phyloP scores from a whole-genome alignment of 2,797 vertebrate genomes.

The Chrysolophus pictus region DNA sequence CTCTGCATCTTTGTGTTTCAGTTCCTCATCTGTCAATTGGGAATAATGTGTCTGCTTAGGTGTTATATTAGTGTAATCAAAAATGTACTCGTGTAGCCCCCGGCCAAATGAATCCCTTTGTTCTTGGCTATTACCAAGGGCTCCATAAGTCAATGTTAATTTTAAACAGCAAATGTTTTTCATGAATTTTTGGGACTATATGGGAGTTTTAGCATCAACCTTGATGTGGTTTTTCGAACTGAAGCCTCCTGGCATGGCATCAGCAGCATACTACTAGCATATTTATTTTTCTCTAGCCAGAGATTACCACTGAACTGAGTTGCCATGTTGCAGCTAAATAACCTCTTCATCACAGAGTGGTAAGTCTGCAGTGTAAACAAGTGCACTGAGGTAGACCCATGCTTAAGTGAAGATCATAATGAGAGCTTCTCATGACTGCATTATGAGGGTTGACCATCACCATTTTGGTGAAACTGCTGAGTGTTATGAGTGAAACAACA shows the following conservation, averaged over 20 bases:
- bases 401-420: not conserved
- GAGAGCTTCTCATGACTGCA: not conserved
- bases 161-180: not conserved
- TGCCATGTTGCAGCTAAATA: not conserved
- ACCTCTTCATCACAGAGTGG: not conserved
- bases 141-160: not conserved
- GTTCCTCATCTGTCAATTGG: not conserved
- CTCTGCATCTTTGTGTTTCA: not conserved
- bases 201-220: not conserved
- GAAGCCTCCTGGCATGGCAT: not conserved
- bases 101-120: not conserved
- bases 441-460: not conserved
- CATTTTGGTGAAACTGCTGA: not conserved
- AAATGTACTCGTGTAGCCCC: fast-evolving
- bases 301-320: not conserved
- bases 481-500: not conserved
- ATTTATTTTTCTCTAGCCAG: not conserved
- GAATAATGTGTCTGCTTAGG: not conserved
- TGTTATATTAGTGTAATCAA: not conserved
- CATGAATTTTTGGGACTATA: fast-evolving
- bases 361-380: not conserved
- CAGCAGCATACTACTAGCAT: fast-evolving
- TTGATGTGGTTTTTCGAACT: not conserved
- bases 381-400: not conserved
- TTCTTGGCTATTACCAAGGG: not conserved